Percentiles rank a stretch among this genome's conserved stretches.
phyloP scores from a whole-genome alignment of 1,140 invertebrate species.

The Akabosia matsudoensis region DNA sequence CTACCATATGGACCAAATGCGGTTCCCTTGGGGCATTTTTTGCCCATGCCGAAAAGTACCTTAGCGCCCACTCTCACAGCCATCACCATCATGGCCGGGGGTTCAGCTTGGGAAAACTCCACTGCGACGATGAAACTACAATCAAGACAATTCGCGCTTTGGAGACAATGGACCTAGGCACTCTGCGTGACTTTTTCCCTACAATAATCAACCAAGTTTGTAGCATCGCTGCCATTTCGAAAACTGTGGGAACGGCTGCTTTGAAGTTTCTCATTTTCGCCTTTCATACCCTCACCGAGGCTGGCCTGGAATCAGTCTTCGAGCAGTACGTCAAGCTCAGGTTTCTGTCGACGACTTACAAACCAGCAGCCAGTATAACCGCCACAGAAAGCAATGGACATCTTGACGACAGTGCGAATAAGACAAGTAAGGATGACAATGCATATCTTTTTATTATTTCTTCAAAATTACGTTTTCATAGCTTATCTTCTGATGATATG shows the following conservation, averaged over 20 bases:
- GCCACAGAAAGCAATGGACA: background rate
- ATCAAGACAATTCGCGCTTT: conserved; percentile 39
- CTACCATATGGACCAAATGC: conserved; percentile 46
- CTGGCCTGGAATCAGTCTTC: conserved; percentile 37
- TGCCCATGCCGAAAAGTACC: conserved; percentile 43
- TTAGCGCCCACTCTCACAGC: conserved; percentile 28
- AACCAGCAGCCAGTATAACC: conserved; percentile 11
- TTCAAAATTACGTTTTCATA: conserved; percentile 16
- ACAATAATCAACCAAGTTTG: conserved; percentile 47
- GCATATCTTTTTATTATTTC: background rate
- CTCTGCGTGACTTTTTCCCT: conserved; percentile 45
- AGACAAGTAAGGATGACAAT: background rate
- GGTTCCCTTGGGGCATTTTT: conserved; percentile 45
- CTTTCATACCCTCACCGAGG: conserved; percentile 42
- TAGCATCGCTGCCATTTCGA: conserved; percentile 38
- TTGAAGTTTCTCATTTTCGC: conserved; percentile 45
- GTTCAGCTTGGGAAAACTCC: conserved; percentile 24
- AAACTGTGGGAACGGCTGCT: conserved; percentile 33
- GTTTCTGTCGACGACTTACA: conserved; percentile 30
- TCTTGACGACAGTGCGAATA: conserved; percentile 11
- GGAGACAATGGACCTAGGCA: conserved; percentile 43
- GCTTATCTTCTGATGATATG: background rate
- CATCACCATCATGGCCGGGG: background rate
- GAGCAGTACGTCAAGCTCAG: conserved; percentile 37
- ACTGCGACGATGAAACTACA: conserved; percentile 46